These are phyloP conservation scores for Vesta saturnalis DNA, from an alignment of 2,888 invertebrate genomes.

Conservation along the genomic window DNA sequence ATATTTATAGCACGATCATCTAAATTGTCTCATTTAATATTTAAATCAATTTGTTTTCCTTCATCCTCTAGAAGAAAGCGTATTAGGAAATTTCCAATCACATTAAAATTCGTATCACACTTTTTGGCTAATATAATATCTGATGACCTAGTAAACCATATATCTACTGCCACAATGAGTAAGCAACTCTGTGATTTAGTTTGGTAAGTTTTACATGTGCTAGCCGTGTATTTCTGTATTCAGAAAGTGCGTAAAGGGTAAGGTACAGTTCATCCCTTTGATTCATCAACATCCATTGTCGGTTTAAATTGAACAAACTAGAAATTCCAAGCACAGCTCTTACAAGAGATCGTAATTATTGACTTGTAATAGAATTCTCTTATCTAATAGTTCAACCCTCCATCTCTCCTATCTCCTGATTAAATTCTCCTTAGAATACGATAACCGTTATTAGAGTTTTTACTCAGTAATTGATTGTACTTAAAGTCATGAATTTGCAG, in stretches of 20 bases:
- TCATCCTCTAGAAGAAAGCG: neutral
- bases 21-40: neutral
- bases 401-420: conserved; percentile 18
- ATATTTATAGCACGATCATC: neutral
- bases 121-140: conserved; percentile 20
- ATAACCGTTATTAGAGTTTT: conserved; percentile 5
- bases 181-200: conserved; percentile 17
- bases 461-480: neutral
- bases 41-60: neutral
- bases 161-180: conserved; percentile 21
- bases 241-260: conserved; percentile 49
- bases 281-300: conserved; percentile 59
- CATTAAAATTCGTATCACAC: conserved; percentile 25
- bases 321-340: conserved; percentile 53
- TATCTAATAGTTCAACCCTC: conserved; percentile 24
- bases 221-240: conserved; percentile 38
- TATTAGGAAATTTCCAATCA: neutral
- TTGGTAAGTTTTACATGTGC: conserved; percentile 21
- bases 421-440: conserved; percentile 25
- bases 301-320: conserved; percentile 58
- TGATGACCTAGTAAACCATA: conserved; percentile 25
- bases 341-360: conserved; percentile 58
- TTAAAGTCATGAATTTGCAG: neutral
- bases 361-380: conserved; percentile 55
- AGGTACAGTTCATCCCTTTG: conserved; percentile 54